Percentiles rank a stretch among this genome's conserved stretches.
Evolutionary conservation across 2,888 invertebrate genomes (phyloP).

Genomic region (Ptychoptera contaminata): DNA sequence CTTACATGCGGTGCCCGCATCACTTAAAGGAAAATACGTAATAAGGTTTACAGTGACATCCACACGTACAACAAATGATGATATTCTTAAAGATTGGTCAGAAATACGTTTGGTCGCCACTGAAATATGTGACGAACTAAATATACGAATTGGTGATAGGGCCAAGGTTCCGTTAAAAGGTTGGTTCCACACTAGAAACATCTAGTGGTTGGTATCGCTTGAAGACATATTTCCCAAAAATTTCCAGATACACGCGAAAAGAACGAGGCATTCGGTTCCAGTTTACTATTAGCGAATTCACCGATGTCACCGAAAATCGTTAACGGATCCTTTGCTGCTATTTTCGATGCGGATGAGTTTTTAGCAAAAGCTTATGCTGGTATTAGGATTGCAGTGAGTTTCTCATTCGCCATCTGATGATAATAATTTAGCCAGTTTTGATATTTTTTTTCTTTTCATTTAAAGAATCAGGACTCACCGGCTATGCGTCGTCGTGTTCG

Average conservation of each 20-base stretch:
- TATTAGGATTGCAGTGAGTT: slow-evolving; percentile 26
- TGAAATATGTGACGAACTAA: slow-evolving; percentile 48
- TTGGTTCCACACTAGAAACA: slow-evolving; percentile 21
- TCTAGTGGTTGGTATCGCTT: slow-evolving; percentile 1
- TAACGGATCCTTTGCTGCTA: slow-evolving; percentile 83
- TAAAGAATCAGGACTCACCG: slow-evolving; percentile 32
- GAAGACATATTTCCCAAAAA: neutral
- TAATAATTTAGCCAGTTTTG: neutral
- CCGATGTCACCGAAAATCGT: slow-evolving; percentile 95
- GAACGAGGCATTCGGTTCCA: slow-evolving; percentile 83
- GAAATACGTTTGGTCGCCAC: slow-evolving; percentile 62
- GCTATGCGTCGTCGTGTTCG: slow-evolving; percentile 74
- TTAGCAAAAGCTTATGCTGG: slow-evolving; percentile 31
- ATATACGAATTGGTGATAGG: slow-evolving; percentile 36
- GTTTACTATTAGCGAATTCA: slow-evolving; percentile 81
- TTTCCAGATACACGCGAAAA: slow-evolving; percentile 61
- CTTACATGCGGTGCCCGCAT: slow-evolving; percentile 89
- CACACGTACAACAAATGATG: slow-evolving; percentile 61
- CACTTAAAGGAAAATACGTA: slow-evolving; percentile 76
- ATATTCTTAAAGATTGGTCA: slow-evolving; percentile 71
- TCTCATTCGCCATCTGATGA: neutral
- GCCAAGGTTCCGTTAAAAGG: slow-evolving; percentile 63
- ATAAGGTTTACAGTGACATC: slow-evolving; percentile 88
- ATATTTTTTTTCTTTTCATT: slow-evolving; percentile 1
- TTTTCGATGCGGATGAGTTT: slow-evolving; percentile 50